Percentiles rank a stretch among this genome's conserved stretches.
These are phyloP conservation scores for Ferdinandea cuprea DNA, from an alignment of 2,888 invertebrate species.

Conservation along the genomic window DNA sequence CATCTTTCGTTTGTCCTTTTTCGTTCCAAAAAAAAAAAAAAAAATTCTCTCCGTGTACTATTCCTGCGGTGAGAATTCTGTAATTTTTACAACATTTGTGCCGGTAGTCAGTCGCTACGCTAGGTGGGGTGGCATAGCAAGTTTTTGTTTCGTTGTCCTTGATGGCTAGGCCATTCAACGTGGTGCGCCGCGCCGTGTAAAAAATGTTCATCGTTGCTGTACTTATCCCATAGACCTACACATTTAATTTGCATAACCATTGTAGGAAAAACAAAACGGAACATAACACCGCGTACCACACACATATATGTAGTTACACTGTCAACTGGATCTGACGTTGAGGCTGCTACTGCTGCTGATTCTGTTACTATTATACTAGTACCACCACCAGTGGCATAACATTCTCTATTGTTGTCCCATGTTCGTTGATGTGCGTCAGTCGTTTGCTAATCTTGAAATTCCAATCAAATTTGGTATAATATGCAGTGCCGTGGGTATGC, in stretches of 20 bases:
- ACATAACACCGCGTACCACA: conserved; percentile 53
- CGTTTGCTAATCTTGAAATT: conserved; percentile 69
- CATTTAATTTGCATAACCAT: conserved; percentile 74
- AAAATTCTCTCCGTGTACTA: conserved; percentile 50
- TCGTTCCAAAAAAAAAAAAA: too few species aligned
- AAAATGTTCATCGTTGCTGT: conserved; percentile 34
- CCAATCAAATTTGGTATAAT: conserved; percentile 68
- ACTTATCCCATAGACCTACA: conserved; percentile 64
- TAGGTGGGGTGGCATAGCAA: conserved; percentile 23
- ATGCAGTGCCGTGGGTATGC: conserved; percentile 56
- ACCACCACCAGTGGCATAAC: conserved; percentile 16
- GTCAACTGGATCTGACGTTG: conserved; percentile 54
- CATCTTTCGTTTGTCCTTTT: too few species aligned
- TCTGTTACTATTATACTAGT: conserved; percentile 23
- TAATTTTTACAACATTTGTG: conserved; percentile 44
- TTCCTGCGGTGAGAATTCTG: conserved; percentile 19
- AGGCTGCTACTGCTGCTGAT: conserved; percentile 26
- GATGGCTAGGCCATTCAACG: conserved; percentile 64
- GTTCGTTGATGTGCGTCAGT: conserved; percentile 70
- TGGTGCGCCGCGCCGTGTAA: conserved; percentile 20
- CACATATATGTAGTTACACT: conserved; percentile 16
- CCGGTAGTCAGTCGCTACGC: conserved; percentile 7
- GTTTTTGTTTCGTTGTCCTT: conserved; percentile 54
- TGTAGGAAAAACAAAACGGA: conserved; percentile 70
- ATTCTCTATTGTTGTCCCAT: conserved; percentile 51